Percentiles rank a stretch among this genome's conserved stretches.
phyloP scores from a whole-genome alignment of 35 echinoderm and acorn worm species.

The Patiria miniata region DNA sequence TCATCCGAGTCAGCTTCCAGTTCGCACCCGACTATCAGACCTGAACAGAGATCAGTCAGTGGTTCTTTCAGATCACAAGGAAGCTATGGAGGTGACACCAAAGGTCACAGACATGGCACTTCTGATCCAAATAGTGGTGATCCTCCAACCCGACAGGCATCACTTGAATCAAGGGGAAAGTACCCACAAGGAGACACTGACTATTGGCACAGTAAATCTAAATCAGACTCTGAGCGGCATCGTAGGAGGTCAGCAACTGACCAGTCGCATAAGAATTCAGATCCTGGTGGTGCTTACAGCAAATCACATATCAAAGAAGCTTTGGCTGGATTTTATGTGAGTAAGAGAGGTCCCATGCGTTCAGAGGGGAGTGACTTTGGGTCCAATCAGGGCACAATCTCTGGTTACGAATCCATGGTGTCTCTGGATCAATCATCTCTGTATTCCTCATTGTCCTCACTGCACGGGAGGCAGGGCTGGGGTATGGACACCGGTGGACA shows the following conservation, averaged over 20 bases:
- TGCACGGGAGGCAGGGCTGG: neutral
- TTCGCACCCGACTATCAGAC: neutral
- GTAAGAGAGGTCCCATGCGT: neutral
- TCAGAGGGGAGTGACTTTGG: neutral
- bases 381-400: neutral
- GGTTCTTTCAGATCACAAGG: neutral
- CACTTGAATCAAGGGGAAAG: neutral
- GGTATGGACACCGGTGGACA: neutral
- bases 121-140: neutral
- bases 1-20: neutral
- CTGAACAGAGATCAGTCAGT: neutral
- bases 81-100: neutral
- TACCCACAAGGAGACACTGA: neutral
- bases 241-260: neutral
- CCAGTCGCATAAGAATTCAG: slow-evolving; percentile 2
- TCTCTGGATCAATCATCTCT: neutral
- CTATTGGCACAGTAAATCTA: neutral
- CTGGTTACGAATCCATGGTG: neutral
- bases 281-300: neutral
- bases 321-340: neutral
- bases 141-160: neutral
- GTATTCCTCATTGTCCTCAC: neutral
- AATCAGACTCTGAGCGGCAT: slow-evolving; percentile 5
- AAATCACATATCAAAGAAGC: neutral
- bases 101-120: neutral